Evolutionary conservation across 2,888 invertebrate genomes (phyloP).

Genomic region (Platerodrilus igneus): DNA sequence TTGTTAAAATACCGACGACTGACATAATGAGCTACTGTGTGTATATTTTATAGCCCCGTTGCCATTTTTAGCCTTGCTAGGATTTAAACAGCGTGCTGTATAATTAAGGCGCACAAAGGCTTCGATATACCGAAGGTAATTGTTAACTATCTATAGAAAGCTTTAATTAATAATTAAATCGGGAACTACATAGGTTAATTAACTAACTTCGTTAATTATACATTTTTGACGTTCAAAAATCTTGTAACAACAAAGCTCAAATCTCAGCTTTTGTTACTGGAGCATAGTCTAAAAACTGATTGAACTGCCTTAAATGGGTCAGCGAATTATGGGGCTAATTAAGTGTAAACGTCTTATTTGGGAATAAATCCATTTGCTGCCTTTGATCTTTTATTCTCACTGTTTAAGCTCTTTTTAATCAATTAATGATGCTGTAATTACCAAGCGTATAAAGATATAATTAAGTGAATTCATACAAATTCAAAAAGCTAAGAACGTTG

Average conservation of each 20-base stretch:
- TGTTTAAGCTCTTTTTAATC: slow-evolving; percentile 12
- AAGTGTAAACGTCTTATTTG: slow-evolving; percentile 16
- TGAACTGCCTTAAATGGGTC: slow-evolving; percentile 8
- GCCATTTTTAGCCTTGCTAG: slow-evolving; percentile 44
- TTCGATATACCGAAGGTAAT: slow-evolving; percentile 42
- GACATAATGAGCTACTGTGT: slow-evolving; percentile 45
- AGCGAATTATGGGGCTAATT: slow-evolving; percentile 11
- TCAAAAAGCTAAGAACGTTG: too few species aligned
- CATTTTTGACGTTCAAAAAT: slow-evolving; percentile 22
- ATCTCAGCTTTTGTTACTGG: slow-evolving; percentile 12
- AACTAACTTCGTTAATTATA: slow-evolving; percentile 38
- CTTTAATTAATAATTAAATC: slow-evolving; percentile 46
- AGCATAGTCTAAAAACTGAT: slow-evolving; percentile 13
- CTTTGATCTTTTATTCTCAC: slow-evolving; percentile 19
- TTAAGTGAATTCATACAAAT: slow-evolving; percentile 25
- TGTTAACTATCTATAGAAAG: slow-evolving; percentile 44
- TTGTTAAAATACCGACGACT: slow-evolving; percentile 43
- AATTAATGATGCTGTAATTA: slow-evolving; percentile 23
- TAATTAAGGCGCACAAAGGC: slow-evolving; percentile 43
- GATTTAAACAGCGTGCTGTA: slow-evolving; percentile 37
- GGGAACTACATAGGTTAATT: slow-evolving; percentile 41
- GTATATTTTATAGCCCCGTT: slow-evolving; percentile 45
- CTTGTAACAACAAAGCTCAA: slow-evolving; percentile 6
- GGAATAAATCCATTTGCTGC: slow-evolving; percentile 16
- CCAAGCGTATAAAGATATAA: slow-evolving; percentile 21